Evolutionary conservation across 2,113 vertebrate species (phyloP), one percentile per base, ranked within the genome.

Genomic region (Chamaea fasciata): DNA sequence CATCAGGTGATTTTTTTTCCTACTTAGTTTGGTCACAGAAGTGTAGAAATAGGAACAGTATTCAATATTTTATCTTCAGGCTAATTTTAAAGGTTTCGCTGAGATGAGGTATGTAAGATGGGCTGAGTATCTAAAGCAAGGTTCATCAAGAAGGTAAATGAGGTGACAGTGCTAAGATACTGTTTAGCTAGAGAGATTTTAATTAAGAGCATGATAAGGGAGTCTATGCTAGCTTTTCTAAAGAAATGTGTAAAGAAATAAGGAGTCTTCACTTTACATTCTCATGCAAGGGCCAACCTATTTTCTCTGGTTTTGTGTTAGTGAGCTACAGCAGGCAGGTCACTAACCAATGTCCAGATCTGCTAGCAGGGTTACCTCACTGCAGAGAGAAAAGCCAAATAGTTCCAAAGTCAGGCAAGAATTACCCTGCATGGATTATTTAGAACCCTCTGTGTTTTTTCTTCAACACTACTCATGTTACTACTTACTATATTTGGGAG

Each of bases 1-100:
- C 94, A 89, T 94, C 93, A 91, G 90, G 83, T 95, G 82, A 88
- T 73, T 70, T 64, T 44, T 81, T 56, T 42, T 56, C 68, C 26
- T 53, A 23, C 37, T 70, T 81, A 69, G 5, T 14, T n/a, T 74
- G 85, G 79, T 87, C 60, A 55, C 65, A 80, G 63, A 81, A 90
- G 27, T 71, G 33, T 90, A 95, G 88, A 93, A 90, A 89, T 65
- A 92, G 91, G 63, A 84, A 64, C 19, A 24, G 52, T 46, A 30
- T 50, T 60, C 15, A 56, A 56, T 87, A 71, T 81, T 89, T 87
- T 76, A 82, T 75, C 37, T 42, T 37, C 20, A 35, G 57, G 73
- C 52, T 77, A 60, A 89, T 83, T 91, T 20, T 90, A 90, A 93
- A 87, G 15, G 10, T 88, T 93, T 95, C 47, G 24, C 49, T 85